Percentiles rank a stretch among this genome's conserved stretches.
Conservation (phyloP, 2,113 vertebrate genomes). For the Misgurnus mizolepis region DNA sequence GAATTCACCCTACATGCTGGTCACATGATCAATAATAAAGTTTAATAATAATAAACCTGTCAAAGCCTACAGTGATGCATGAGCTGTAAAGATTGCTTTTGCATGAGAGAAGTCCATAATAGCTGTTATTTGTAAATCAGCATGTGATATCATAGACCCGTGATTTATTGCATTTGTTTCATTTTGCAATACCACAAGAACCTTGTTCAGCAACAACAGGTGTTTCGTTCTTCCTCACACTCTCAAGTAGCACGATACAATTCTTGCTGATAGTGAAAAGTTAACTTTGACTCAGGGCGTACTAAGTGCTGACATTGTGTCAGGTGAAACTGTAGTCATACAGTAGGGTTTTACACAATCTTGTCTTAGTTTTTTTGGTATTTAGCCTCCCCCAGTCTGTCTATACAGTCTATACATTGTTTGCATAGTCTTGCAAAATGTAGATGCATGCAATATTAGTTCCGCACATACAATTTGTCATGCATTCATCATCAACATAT, state of each 20-base stretch:
- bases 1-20: too few relatives aligned
- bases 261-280: background rate
- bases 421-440: conserved; percentile 12
- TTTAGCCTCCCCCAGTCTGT: background rate
- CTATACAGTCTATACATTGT: background rate
- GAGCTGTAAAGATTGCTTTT: background rate
- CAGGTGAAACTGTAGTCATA: conserved; percentile 1
- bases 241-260: background rate
- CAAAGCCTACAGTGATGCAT: background rate
- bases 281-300: background rate
- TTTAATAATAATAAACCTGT: too few relatives aligned
- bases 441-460: background rate
- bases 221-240: background rate
- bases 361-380: background rate
- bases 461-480: background rate
- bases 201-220: background rate
- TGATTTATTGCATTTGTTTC: background rate
- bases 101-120: background rate
- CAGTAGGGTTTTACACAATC: background rate
- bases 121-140: background rate
- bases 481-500: background rate
- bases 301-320: background rate
- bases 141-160: background rate
- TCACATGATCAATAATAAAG: too few relatives aligned
- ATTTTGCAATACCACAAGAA: background rate